These are phyloP conservation scores for Alcis repandata DNA, from an alignment of 2,888 invertebrate genomes.

Conservation along the genomic window DNA sequence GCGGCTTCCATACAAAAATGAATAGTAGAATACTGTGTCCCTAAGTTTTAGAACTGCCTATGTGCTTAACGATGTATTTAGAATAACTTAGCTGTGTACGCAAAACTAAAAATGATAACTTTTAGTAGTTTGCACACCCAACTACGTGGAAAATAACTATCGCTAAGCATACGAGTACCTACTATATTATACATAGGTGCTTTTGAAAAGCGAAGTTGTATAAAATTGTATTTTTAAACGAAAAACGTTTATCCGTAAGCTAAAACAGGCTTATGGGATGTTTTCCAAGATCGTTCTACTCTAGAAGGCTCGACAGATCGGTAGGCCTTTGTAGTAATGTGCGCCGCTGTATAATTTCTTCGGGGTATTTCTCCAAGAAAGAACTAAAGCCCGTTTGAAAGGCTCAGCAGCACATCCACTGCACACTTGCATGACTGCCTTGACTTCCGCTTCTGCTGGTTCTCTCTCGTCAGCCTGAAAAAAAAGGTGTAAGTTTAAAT, in stretches of 20 bases:
- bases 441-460: conserved; percentile 94
- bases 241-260: neutral
- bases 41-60: no score
- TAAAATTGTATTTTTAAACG: neutral
- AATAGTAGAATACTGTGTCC: no score
- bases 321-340: conserved; percentile 88
- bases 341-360: conserved; percentile 92
- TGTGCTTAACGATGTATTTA: no score
- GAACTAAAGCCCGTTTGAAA: conserved; percentile 92
- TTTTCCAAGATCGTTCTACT: neutral
- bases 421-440: conserved; percentile 92
- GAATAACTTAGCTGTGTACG: no score
- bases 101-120: no score
- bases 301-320: conserved; percentile 89
- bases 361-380: conserved; percentile 91
- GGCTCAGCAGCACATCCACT: conserved; percentile 92
- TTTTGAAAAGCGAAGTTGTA: no score
- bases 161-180: no score
- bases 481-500: conserved; percentile 37
- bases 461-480: conserved; percentile 90
- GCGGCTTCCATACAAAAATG: no score
- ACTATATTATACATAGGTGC: no score
- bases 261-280: neutral
- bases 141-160: no score
- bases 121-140: no score